Base-by-base conservation (phyloP, 2,113 vertebrate genomes). In the Hucho hucho region DNA sequence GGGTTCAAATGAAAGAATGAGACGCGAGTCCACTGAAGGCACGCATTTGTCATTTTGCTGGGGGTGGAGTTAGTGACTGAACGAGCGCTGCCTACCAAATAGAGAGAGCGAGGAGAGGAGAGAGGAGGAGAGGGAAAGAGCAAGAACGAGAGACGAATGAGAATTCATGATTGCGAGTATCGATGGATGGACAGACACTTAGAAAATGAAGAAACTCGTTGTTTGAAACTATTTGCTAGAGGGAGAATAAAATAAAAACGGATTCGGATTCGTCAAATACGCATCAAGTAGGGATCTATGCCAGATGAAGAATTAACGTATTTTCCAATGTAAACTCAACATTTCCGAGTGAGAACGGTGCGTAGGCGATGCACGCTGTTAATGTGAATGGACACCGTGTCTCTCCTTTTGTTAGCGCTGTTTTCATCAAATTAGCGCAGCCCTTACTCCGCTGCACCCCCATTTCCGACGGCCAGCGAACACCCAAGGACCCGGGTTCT, bases 11-110 rank as follows among this genome's bases (percentile, higher is more conserved):
- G 86, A 86, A 86, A 88, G 88, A 91, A 89, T 88, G 37, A 43
- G 37, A 43, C 37, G 89, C 64, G 29, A 83, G 64, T 70, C 64
- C 61, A 75, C 72, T 53, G 74, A 76, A 67, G 49, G 69, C 59
- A 68, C 86, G 88, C 86, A 84, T 87, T 86, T 88, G 88, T 90
- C 87, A 85, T 79, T 73, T n/a, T 69, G 80, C 76, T 26, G 20
- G 88, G 86, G 93, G 91, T 56, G 92, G 91, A 87, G 92, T 84
- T 75, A 87, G 76, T 76, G 83, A 87, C 83, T 82, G 89, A 82
- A 90, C 87, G 91, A 91, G 90, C 12, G 78, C 85, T 89, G 92
- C 87, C 88, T 92, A 87, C 87, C 84, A 91, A 92, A 86, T 86
- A 88, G 79, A 80, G 80, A 43, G 70, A 43, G 75, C 61, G 72